Conservation (phyloP, 2,888 invertebrate species). For the Pseudococcus jackbeardsleyi region DNA sequence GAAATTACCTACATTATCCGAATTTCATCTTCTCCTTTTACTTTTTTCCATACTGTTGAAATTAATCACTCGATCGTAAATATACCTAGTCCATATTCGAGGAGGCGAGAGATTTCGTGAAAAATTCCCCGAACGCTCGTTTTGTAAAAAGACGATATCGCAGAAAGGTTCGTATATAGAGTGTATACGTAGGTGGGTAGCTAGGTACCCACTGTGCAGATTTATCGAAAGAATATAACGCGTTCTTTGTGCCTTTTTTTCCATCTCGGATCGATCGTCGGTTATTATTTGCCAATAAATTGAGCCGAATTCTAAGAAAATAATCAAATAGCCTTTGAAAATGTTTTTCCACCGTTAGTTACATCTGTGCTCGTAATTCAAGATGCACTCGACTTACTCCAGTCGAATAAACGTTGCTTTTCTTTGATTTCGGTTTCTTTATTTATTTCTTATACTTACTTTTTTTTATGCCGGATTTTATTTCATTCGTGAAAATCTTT, state of each 20-base stretch:
- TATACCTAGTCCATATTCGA: not conserved
- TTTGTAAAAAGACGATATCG: not conserved
- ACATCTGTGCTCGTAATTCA: constrained; percentile 36
- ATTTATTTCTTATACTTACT: too few relatives aligned
- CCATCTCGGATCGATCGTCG: not conserved
- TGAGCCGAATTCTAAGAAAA: constrained; percentile 14
- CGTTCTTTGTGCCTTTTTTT: constrained; percentile 5
- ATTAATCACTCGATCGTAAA: not conserved
- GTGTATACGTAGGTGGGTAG: not conserved
- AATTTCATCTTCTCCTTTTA: not conserved
- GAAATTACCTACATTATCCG: not conserved
- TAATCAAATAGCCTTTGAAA: constrained; percentile 37
- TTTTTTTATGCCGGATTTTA: not conserved
- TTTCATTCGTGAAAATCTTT: not conserved
- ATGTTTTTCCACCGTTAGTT: constrained; percentile 23
- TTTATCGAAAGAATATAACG: constrained; percentile 4
- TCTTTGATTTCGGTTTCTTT: constrained; percentile 3
- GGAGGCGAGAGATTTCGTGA: not conserved
- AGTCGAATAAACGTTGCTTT: constrained; percentile 13
- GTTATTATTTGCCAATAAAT: constrained; percentile 41
- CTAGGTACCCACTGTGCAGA: not conserved
- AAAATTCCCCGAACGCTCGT: not conserved
- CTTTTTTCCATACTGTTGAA: not conserved
- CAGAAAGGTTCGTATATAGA: not conserved
- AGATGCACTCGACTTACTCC: constrained; percentile 13